Evolutionary conservation across 2,888 invertebrate genomes (phyloP), one percentile per base, ranked within the genome.

Genomic region (Orthosia incerta): DNA sequence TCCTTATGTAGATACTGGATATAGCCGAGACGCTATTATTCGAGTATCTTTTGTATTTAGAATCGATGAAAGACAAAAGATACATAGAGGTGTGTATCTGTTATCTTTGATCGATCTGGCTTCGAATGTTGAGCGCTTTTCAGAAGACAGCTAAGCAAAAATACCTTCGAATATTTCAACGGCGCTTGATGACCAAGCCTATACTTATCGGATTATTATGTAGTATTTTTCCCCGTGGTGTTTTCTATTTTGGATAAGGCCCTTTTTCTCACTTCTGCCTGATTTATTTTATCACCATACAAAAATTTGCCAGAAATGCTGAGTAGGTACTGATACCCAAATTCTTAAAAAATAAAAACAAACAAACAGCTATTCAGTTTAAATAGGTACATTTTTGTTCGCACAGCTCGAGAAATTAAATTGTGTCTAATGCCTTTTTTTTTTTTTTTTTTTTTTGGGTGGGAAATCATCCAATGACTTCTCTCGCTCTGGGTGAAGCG

Each of bases 21-120:
- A 56, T 71, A 39, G 23, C 16, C 59, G 13, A 59, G 45, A 50
- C 23, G 50, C 23, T 71, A 65, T 68, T 68, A 71, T 71, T 79
- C 13, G 12, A 51, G 18, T 76, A 55, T 76, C 45, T 53, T 66
- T 72, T 69, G 45, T 62, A 57, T 64, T 68, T n/a, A 23, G 9
- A 9, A 39, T 9, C 39, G 39, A 31, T 31, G 5, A 31, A 7
- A 0, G 31, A 31, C 7, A 31, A 31, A 31, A 31, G 31, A 31
- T 31, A 5, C 0, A 31, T 39, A 9, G 39, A 9, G 39, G 4
- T 66, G 53, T 50, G 7, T 76, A 51, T 31, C 9, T 46, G 18
- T 68, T 68, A 53, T 64, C 26, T 74, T 70, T 63, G 26, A 66
- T 78, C n/a, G 18, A 57, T 45, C 39, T 7, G n/a, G 46, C 53